Percentiles rank a stretch among this genome's conserved stretches.
Conservation (phyloP, 2,797 vertebrate genomes). For the Hippocampus kuda region DNA sequence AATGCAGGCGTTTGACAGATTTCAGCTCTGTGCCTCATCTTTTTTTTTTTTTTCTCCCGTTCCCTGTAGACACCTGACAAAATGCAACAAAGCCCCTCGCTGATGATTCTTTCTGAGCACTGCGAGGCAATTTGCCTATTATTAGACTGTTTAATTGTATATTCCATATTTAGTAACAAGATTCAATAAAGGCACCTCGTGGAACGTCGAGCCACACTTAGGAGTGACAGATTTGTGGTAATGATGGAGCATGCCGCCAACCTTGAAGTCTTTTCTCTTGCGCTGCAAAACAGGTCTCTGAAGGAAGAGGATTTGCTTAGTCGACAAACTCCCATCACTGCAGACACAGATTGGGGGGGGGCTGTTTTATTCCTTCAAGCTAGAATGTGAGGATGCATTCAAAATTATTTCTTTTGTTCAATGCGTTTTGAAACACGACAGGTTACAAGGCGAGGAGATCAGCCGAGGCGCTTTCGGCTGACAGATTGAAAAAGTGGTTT, state of each 20-base stretch:
- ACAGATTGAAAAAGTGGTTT: constrained; percentile 43
- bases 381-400: constrained; percentile 4
- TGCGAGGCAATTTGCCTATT: constrained; percentile 48
- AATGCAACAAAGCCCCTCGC: constrained; percentile 50
- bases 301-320: constrained; percentile 96
- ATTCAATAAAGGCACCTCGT: constrained; percentile 16
- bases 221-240: constrained; percentile 35
- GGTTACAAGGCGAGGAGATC: constrained; percentile 32
- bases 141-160: constrained; percentile 55
- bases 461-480: constrained; percentile 3
- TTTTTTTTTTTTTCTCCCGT: constrained; percentile 19
- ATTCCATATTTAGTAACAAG: constrained; percentile 55
- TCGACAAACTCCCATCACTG: constrained; percentile 89
- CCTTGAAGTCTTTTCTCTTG: constrained; percentile 92
- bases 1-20: constrained; percentile 42
- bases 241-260: constrained; percentile 55
- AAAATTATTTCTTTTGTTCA: constrained; percentile 12
- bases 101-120: constrained; percentile 52
- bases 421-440: constrained; percentile 22
- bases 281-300: constrained; percentile 89
- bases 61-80: constrained; percentile 59
- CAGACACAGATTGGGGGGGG: constrained; percentile 39
- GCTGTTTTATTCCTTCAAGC: constrained; percentile 13
- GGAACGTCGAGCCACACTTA: constrained; percentile 42
- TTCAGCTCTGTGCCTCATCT: constrained; percentile 32